Evolutionary conservation across 2,113 vertebrate genomes (phyloP).

Genomic region (Zosterops pallidus): DNA sequence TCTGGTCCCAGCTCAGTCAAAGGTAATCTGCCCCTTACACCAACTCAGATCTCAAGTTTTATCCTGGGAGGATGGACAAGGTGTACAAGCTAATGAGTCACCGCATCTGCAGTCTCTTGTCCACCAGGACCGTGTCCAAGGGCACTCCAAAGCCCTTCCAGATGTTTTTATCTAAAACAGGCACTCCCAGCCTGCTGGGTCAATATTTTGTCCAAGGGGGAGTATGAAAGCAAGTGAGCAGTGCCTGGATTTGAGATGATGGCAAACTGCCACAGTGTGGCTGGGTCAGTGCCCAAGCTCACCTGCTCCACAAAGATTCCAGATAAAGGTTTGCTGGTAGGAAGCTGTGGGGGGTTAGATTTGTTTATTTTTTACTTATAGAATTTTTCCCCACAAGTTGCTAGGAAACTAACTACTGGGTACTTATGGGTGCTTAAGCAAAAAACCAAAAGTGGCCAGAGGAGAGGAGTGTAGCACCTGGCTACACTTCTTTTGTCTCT

Average conservation of each 20-base stretch:
- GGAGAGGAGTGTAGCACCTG: background rate
- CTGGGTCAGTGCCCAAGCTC: background rate
- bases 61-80: background rate
- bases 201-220: background rate
- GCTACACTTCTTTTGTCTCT: no score
- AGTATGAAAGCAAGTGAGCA: background rate
- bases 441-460: background rate
- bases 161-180: background rate
- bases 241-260: background rate
- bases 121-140: background rate
- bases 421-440: background rate
- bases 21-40: background rate
- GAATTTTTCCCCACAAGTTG: background rate
- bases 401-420: background rate
- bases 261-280: background rate
- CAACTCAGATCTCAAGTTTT: background rate
- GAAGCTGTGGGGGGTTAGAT: background rate
- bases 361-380: background rate
- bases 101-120: background rate
- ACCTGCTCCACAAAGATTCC: background rate
- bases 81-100: background rate
- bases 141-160: background rate
- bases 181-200: background rate
- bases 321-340: background rate
- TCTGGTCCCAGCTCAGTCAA: background rate